Conservation (phyloP, 2,113 vertebrate species). For the Dicrurus megarhynchus region DNA sequence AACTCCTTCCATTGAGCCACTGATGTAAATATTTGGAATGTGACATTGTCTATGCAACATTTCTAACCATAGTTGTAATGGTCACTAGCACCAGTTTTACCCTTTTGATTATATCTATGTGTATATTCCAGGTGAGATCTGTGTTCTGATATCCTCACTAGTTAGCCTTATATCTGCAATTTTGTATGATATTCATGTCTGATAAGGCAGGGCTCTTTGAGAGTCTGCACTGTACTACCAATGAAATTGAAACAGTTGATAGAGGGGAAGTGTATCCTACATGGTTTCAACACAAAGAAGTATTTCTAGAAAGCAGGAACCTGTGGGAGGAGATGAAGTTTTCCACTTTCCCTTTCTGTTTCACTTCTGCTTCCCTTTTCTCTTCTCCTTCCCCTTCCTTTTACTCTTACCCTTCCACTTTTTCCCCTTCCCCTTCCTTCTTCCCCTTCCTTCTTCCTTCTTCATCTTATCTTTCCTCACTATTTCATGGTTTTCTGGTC, state of each 20-base stretch:
- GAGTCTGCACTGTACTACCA: background rate
- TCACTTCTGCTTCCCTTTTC: background rate
- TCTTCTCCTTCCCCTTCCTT: no score
- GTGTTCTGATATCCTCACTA: background rate
- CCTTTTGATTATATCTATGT: background rate
- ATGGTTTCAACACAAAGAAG: background rate
- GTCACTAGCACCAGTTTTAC: background rate
- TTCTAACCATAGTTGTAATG: background rate
- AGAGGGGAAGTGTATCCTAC: background rate
- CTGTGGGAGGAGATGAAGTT: background rate
- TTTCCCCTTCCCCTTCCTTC: background rate
- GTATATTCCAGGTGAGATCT: background rate
- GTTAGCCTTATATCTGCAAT: background rate
- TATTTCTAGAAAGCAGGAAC: background rate
- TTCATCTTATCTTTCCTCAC: background rate
- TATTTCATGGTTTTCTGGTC: background rate
- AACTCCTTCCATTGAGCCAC: background rate
- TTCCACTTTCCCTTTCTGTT: background rate
- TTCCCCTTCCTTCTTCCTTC: background rate
- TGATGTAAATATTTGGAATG: background rate
- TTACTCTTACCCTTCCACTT: no score
- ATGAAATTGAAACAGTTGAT: background rate
- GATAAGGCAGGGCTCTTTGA: background rate
- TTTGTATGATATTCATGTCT: background rate
- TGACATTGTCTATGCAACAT: background rate